Evolutionary conservation across 1,140 invertebrate genomes (phyloP), one percentile per base, ranked within the genome.

Genomic region (Chironomus tepperi): DNA sequence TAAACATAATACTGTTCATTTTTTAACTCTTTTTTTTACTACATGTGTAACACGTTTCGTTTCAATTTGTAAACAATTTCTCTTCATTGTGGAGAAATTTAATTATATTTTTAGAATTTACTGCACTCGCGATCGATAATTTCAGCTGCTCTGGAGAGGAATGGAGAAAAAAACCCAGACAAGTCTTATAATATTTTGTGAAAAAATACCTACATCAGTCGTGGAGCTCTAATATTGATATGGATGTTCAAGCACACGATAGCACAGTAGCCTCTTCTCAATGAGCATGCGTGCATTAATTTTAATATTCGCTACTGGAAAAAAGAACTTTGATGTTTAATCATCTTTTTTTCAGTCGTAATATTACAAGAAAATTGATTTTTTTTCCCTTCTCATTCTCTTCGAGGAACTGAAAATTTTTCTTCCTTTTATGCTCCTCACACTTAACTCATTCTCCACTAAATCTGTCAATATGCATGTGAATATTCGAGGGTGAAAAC

Each of bases 221-320:
- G 9, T 70, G 19, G 16, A 57, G n/a, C n/a, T 57, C 47, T 7
- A 57, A 12, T 2, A 57, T 10, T n/a, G 10, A 57, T 57, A 57
- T 57, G 10, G 47, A n/a, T 57, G n/a, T 57, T 57, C 47, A 57
- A 57, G 7, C 7, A 57, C 10, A 34, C 24, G 24, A 5, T 34
- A 34, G 24, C 1, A 34, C 24, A 34, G 24, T 34, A 34, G 24
- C 24, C 24, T 34, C 7, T n/a, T 57, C 47, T 16, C 16, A 70
- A 5, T 70, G 65, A 21, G 65, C 65, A 70, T 70, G 65, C 65
- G 65, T 70, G 65, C 65, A 70, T 70, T 21, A 70, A 70, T 70
- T 19, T 70, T 21, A 70, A 70, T 70, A 21, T 18, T 70, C 65
- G 16, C 6, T 70, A 70, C 65, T 70, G 8, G 65, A 70, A 21